A percentile compares a stretch with the other conserved stretches of the same genome.
These are phyloP conservation scores for Paramormyrops hopkinsi DNA, from an alignment of 2,797 vertebrate species.

Conservation along the genomic window DNA sequence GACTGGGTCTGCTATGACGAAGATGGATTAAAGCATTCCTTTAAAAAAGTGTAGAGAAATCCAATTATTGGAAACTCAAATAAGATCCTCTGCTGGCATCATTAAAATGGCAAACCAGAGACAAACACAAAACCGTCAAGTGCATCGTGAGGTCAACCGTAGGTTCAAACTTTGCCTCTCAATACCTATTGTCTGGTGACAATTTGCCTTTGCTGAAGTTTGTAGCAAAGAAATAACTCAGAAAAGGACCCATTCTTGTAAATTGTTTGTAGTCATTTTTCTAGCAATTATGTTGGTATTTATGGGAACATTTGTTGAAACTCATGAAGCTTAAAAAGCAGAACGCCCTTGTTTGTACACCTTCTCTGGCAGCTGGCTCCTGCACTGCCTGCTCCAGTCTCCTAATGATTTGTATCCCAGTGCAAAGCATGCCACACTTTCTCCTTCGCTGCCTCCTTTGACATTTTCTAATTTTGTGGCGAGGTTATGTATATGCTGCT, in stretches of 20 bases:
- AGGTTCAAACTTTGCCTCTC: background rate
- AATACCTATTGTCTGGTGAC: background rate
- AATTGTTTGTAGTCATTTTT: background rate
- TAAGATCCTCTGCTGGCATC: conserved; percentile 1
- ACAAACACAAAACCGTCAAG: background rate
- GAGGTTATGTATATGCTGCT: background rate
- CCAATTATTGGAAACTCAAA: background rate
- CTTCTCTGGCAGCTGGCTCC: background rate
- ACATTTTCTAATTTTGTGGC: conserved; percentile 12
- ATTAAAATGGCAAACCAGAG: background rate
- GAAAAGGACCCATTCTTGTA: background rate
- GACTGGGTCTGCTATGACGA: background rate
- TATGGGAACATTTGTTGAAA: conserved; percentile 10
- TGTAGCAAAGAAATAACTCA: background rate
- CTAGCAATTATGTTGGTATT: background rate
- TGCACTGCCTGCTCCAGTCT: background rate
- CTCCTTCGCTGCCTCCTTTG: background rate
- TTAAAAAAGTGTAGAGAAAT: background rate
- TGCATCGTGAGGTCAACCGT: background rate
- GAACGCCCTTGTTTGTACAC: background rate
- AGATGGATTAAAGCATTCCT: background rate
- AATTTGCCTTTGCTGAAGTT: background rate
- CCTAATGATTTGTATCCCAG: conserved; percentile 1
- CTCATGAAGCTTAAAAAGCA: background rate
- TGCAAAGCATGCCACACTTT: background rate